Evolutionary conservation across 2,888 invertebrate genomes (phyloP), one percentile per base, ranked within the genome.

Genomic region (Embidobia sp.): DNA sequence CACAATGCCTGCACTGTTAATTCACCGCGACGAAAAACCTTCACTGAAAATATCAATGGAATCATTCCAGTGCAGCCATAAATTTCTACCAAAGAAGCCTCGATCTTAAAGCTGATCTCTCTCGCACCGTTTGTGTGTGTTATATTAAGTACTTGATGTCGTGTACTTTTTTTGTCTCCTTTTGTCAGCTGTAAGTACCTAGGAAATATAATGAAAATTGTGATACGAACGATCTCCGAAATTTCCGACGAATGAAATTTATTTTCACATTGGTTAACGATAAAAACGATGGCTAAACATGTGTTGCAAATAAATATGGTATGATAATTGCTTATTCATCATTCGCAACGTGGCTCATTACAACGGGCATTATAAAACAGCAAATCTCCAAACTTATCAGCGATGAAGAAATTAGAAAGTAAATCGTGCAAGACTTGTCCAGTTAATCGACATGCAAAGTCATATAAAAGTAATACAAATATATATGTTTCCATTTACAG

Each of bases 341-440:
- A 49, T 49, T 57, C 11, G 37, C 22, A 22, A 22, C 26, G 48
- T 19, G 22, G 15, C 49, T 22, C 15, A 18, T 64, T 73, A 27
- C 73, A 15, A 42, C 37, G 48, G 13, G 42, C 48, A 16, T 63
- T 26, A 40, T 53, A 61, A 63, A 63, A 64, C 40, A 6, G n/a
- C 31, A 61, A 61, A 75, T 61, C 55, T 48, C 49, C 61, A 55
- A 61, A 75, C 49, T 57, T 55, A 63, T 69, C 69, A 13, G 29
- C 26, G 46, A 55, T 55, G 37, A 66, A 67, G 67, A 59, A 67
- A 74, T 66, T 66, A 66, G 74, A 74, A 74, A 74, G 66, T 67
- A 66, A 61, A 53, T 15, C 48, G 40, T 63, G 33, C 49, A 18
- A 31, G 48, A 49, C 40, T 57, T 67, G 49, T 59, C 44, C 33